Percentiles rank a stretch among this genome's conserved stretches.
These are phyloP conservation scores for Cercopithecus mona DNA, from an alignment of 2,113 vertebrate species.

Conservation along the genomic window DNA sequence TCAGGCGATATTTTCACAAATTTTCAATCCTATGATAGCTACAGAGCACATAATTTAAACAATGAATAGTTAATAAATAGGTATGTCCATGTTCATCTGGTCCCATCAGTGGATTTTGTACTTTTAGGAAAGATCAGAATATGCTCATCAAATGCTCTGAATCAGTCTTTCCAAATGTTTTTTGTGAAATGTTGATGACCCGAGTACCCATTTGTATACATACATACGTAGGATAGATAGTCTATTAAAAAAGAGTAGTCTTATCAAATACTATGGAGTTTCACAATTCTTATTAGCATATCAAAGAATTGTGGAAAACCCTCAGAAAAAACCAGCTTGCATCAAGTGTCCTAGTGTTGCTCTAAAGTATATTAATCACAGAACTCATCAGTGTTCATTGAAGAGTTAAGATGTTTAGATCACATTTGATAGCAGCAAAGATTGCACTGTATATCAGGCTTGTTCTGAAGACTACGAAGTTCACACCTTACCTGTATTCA, in stretches of 20 bases:
- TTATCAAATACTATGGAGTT: background rate
- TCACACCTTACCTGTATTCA: rapidly evolving
- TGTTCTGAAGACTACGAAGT: rapidly evolving
- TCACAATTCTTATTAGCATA: background rate
- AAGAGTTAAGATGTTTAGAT: background rate
- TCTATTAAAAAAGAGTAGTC: background rate
- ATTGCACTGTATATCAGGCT: rapidly evolving
- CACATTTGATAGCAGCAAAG: rapidly evolving
- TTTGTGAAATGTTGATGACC: background rate
- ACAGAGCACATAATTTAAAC: background rate
- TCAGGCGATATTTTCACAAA: background rate
- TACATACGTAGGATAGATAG: background rate
- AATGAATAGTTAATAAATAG: background rate
- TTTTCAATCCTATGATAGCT: background rate
- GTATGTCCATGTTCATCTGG: too few species aligned
- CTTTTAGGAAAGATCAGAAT: too few species aligned
- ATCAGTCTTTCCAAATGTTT: background rate
- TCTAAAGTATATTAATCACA: background rate
- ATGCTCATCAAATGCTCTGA: background rate
- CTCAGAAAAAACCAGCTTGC: background rate
- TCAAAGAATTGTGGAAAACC: background rate
- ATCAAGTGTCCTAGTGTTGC: background rate
- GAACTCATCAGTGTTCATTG: background rate
- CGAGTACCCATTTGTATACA: too few species aligned
- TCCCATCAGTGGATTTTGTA: too few species aligned